phyloP scores from a whole-genome alignment of 2,797 vertebrate genomes.

The Nyctalus aviator region DNA sequence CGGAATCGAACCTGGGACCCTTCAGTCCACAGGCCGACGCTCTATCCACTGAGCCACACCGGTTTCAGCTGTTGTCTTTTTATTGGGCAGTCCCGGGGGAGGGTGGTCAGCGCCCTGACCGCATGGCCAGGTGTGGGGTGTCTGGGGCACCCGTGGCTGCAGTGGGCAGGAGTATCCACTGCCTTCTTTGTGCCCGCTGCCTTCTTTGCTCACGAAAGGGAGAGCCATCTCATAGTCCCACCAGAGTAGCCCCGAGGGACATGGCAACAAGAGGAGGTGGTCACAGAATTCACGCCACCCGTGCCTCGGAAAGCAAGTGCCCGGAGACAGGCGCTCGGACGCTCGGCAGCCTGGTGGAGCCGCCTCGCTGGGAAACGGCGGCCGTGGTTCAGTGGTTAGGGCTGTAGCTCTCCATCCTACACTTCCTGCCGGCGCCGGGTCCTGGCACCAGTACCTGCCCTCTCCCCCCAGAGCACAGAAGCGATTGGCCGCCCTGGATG shows the following conservation, averaged over 20 bases:
- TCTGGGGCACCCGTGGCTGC: background rate
- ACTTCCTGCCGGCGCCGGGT: background rate
- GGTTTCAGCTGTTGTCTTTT: no score
- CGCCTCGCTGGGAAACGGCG: background rate
- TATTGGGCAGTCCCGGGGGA: background rate
- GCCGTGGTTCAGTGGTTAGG: background rate
- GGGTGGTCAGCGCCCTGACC: background rate
- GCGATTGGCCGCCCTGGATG: background rate
- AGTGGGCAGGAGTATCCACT: constrained; percentile 32
- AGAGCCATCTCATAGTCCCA: constrained; percentile 39
- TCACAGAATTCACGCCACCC: background rate
- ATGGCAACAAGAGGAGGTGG: background rate
- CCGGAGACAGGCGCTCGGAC: background rate
- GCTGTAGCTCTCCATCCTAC: background rate
- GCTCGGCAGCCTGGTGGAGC: background rate
- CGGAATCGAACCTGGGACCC: no score
- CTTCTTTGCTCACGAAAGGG: background rate
- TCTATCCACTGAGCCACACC: no score
- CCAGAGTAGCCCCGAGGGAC: background rate
- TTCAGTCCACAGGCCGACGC: no score
- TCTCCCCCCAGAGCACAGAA: background rate
- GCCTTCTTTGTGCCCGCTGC: background rate
- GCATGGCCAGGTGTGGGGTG: background rate
- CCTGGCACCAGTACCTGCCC: background rate
- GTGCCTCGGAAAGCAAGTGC: background rate